Evolutionary conservation across 2,113 vertebrate genomes (phyloP).

Genomic region (Mugil cephalus): DNA sequence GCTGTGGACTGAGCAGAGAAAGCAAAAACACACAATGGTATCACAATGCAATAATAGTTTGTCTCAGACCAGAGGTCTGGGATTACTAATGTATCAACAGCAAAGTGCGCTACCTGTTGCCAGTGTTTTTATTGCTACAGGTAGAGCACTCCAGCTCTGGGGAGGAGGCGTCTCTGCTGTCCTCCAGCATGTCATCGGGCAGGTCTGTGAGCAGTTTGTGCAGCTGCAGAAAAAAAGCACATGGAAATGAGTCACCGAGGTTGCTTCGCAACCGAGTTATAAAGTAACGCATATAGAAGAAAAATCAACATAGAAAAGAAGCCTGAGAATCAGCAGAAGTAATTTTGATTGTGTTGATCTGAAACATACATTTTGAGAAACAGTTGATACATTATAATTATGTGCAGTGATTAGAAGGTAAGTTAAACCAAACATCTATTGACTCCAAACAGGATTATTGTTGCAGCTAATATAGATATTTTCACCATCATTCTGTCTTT

Average conservation of each 20-base stretch:
- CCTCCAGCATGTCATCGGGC: conserved; percentile 97
- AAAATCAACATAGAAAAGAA: conserved; percentile 4
- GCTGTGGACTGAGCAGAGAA: conserved; percentile 78
- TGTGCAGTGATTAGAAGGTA: background rate
- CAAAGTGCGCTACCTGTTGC: conserved; percentile 80
- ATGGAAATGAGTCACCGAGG: conserved; percentile 70
- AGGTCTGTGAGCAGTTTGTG: conserved; percentile 95
- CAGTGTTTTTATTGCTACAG: conserved; percentile 82
- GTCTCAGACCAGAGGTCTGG: background rate
- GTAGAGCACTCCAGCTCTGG: conserved; percentile 84
- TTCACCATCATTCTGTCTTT: background rate
- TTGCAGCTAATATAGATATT: background rate
- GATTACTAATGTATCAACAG: background rate
- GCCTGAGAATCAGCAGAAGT: background rate
- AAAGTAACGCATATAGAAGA: conserved; percentile 36
- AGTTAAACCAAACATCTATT: background rate
- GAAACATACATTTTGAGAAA: background rate
- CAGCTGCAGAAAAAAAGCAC: conserved; percentile 83
- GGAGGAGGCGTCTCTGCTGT: conserved; percentile 90
- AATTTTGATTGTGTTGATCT: background rate
- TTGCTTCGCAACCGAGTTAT: conserved; percentile 59
- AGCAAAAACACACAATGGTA: conserved; percentile 2
- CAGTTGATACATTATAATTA: background rate
- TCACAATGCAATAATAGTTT: background rate
- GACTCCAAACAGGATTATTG: no score